phyloP scores from a whole-genome alignment of 2,888 invertebrate species.

The Dicyrtomina minuta region DNA sequence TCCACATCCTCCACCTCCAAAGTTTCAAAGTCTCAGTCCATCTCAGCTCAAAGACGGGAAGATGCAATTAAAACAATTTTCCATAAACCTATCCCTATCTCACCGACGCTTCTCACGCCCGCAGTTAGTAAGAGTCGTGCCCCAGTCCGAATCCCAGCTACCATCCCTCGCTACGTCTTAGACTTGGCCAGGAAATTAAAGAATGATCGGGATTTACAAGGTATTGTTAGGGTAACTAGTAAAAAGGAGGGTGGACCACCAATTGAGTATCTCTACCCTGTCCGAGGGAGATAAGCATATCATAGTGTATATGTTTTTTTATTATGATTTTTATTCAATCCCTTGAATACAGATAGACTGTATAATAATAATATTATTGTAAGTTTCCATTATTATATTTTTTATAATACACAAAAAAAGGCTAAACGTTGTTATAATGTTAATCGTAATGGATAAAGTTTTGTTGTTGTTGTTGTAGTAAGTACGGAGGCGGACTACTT shows the following conservation, averaged over 20 bases:
- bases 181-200: slow-evolving; percentile 48
- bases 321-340: too few relatives aligned
- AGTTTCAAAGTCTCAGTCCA: not conserved
- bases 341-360: too few relatives aligned
- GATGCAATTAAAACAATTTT: slow-evolving; percentile 30
- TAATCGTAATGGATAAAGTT: too few relatives aligned
- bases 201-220: slow-evolving; percentile 44
- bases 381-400: too few relatives aligned
- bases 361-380: too few relatives aligned
- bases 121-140: slow-evolving; percentile 4
- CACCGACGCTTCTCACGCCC: slow-evolving; percentile 35
- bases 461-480: too few relatives aligned
- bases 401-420: too few relatives aligned
- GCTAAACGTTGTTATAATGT: too few relatives aligned
- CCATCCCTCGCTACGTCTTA: slow-evolving; percentile 45
- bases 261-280: slow-evolving; percentile 47
- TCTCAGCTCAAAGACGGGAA: not conserved
- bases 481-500: too few relatives aligned
- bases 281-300: too few relatives aligned
- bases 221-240: slow-evolving; percentile 45
- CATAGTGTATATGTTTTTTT: too few relatives aligned
- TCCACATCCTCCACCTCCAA: not conserved
- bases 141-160: slow-evolving; percentile 21
- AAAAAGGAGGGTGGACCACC: slow-evolving; percentile 42
- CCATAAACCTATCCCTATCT: slow-evolving; percentile 46